Base-by-base conservation (phyloP, 1,140 invertebrate species). In the Zelostemma sp. region DNA sequence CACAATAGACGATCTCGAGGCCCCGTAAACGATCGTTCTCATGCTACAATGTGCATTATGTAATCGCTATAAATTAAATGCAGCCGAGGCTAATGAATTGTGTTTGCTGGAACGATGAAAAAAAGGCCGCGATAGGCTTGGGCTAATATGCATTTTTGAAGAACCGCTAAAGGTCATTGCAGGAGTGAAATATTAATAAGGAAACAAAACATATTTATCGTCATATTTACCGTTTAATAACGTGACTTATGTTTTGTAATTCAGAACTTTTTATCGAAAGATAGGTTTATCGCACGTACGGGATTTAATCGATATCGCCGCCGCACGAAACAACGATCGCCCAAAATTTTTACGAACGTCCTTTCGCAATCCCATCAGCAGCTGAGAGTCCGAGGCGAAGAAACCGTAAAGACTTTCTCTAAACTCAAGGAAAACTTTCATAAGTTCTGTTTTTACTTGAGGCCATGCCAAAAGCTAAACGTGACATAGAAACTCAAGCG, bases 1-100 rank as follows among this genome's bases (percentile, higher is more conserved):
- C 18, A 54, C 59, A 49, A 55, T 63, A 17, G 46, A 12, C 25
- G 59, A 55, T 49, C 35, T 61, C 50, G 58, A 55, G 9, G 43
- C 4, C 45, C 40, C 12, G 18, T 33, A 40, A 61, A 53, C 46
- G 17, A 54, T 61, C 31, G 33, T 28, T 47, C 43, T 50, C 48
- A 17, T 35, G 11, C 14, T 14, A 17, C 48, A 35, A 33, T 50
- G 28, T 35, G 18, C 17, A n/a, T 46, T 46, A 46, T 19, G 43
- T 46, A 46, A 46, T 19, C 43, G 2, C 17, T 4, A 46, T 46
- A 31, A 48, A 48, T 33, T 40, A 19, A 33, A 21, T 17, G 49
- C 17, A n/a, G 17, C 11, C 14, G 19, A 21, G 49, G 49, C 28
- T 38, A 41, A 41, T 19, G 49, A 53, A 53, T 50, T 35, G 48